Evolutionary conservation across 2,113 vertebrate genomes (phyloP).

Genomic region (Panthera uncia): DNA sequence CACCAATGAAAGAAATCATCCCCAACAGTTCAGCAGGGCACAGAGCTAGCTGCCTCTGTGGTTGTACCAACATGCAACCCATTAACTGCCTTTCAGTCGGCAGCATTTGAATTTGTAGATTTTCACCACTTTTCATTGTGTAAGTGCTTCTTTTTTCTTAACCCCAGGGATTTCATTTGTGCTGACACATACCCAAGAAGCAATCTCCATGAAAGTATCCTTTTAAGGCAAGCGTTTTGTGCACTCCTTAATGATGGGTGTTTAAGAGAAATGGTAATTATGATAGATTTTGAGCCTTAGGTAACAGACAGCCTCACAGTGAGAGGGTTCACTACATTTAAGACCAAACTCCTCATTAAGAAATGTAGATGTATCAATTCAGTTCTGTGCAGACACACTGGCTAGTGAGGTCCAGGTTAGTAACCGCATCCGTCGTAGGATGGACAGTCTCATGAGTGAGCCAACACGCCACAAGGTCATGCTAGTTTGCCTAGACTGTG

Average conservation of each 20-base stretch:
- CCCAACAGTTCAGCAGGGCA: not conserved
- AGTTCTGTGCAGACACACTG: slow-evolving; percentile 69
- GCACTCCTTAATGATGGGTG: slow-evolving; percentile 79
- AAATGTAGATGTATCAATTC: slow-evolving; percentile 81
- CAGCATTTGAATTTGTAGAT: slow-evolving; percentile 57
- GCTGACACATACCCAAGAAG: slow-evolving; percentile 74
- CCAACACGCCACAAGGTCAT: slow-evolving; percentile 54
- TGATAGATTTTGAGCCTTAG: slow-evolving; percentile 83
- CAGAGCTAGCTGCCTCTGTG: not conserved
- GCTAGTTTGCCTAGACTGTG: slow-evolving; percentile 59
- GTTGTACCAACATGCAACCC: not conserved
- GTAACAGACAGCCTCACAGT: slow-evolving; percentile 82
- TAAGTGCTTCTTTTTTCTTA: slow-evolving; percentile 78
- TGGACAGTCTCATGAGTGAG: slow-evolving; percentile 69
- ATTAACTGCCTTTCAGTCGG: slow-evolving; percentile 54
- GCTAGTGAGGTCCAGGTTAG: slow-evolving; percentile 78
- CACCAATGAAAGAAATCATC: not conserved
- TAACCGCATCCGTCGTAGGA: slow-evolving; percentile 73
- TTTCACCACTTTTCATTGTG: slow-evolving; percentile 58
- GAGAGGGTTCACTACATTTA: slow-evolving; percentile 78
- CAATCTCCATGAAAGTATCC: slow-evolving; percentile 79
- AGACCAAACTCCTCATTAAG: slow-evolving; percentile 84
- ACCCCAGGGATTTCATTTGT: slow-evolving; percentile 80
- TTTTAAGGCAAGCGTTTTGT: slow-evolving; percentile 82
- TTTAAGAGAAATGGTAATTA: slow-evolving; percentile 84